Percentiles rank a stretch among this genome's conserved stretches.
phyloP scores from a whole-genome alignment of 2,888 invertebrate species.

The Galeopsomyia nigrocyanea region DNA sequence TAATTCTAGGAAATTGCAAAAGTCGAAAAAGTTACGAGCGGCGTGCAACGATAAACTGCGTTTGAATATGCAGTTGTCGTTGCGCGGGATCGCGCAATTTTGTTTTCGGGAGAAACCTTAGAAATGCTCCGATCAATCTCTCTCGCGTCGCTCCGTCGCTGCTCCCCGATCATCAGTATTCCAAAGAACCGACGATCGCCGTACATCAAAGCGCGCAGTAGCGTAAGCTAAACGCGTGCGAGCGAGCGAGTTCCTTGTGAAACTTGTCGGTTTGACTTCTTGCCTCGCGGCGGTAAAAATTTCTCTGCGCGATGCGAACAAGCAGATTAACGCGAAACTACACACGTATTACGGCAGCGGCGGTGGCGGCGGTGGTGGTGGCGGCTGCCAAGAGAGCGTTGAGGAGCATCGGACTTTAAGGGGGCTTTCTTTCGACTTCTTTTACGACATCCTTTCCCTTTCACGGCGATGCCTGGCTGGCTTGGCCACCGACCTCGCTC shows the following conservation, averaged over 20 bases:
- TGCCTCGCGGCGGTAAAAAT: background rate
- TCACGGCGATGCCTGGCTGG: conserved; percentile 7
- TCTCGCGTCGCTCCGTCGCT: background rate
- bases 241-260: conserved; percentile 6
- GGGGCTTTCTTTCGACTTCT: conserved; percentile 27
- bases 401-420: conserved; percentile 36
- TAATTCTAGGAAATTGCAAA: too few relatives aligned
- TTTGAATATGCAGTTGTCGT: too few relatives aligned
- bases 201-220: background rate
- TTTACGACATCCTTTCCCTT: conserved; percentile 44
- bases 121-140: background rate
- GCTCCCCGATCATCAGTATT: conserved; percentile 7
- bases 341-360: too few relatives aligned
- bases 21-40: too few relatives aligned
- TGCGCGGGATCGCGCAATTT: background rate
- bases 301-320: background rate
- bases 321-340: background rate
- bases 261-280: background rate
- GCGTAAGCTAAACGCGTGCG: background rate
- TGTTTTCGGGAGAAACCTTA: conserved; percentile 9
- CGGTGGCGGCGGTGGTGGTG: too few relatives aligned
- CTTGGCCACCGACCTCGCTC: conserved; percentile 16
- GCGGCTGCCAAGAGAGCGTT: background rate
- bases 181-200: background rate
- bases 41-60: too few relatives aligned